phyloP scores from a whole-genome alignment of 1,140 invertebrate genomes.

The Ceratosolen fusciceps region DNA sequence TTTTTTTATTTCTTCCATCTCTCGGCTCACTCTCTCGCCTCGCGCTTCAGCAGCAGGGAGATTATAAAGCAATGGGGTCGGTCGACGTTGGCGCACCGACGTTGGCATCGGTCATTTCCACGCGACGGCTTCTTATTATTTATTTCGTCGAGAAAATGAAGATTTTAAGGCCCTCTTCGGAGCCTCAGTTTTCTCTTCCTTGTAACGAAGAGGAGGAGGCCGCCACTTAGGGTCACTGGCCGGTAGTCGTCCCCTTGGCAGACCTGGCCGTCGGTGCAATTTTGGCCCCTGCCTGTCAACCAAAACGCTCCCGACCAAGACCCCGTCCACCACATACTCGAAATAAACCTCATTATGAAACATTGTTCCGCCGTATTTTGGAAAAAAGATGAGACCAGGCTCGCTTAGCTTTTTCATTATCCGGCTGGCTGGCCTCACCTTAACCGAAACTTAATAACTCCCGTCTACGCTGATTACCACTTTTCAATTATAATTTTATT shows the following conservation, averaged over 20 bases:
- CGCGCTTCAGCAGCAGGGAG: too few species aligned
- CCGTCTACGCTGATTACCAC: too few species aligned
- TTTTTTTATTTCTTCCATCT: too few species aligned
- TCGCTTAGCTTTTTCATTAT: too few species aligned
- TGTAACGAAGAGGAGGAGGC: background rate
- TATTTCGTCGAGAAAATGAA: constrained; percentile 25
- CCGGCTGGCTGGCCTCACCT: too few species aligned
- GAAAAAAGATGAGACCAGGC: background rate
- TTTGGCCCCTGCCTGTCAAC: constrained; percentile 29
- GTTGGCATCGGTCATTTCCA: background rate
- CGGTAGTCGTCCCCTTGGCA: constrained; percentile 10
- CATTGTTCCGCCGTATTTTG: background rate
- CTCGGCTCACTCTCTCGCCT: too few species aligned
- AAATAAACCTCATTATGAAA: constrained; percentile 19
- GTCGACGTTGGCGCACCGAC: too few species aligned
- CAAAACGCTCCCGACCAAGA: constrained; percentile 41
- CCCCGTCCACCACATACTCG: background rate
- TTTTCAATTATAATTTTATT: too few species aligned
- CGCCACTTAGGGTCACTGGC: constrained; percentile 8
- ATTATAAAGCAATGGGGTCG: too few species aligned
- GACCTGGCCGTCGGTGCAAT: background rate
- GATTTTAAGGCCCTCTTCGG: constrained; percentile 7
- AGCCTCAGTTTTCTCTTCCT: background rate
- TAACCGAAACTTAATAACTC: too few species aligned
- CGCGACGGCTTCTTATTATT: constrained; percentile 20